Evolutionary conservation across 1,140 invertebrate genomes (phyloP), one percentile per base, ranked within the genome.

Genomic region (Trachymyrmex septentrionalis): DNA sequence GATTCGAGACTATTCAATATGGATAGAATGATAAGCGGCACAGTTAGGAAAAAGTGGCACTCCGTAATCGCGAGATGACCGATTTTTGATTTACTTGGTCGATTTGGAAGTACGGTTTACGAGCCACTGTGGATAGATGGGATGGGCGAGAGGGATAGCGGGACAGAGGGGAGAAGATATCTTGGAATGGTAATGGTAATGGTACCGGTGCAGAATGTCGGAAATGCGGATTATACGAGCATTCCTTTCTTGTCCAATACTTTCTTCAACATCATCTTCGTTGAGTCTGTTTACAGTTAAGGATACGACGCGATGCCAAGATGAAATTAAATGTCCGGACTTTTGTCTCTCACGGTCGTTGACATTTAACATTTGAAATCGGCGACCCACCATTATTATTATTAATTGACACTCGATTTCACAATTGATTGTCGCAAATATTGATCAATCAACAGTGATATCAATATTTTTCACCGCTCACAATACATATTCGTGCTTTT

Each of bases 221-320:
- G 59, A 87, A 90, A 88, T 78, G 88, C 86, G 82, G 76, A 85
- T 89, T 89, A 85, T 90, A 90, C 85, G 88, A 89, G 85, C 71
- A 55, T 91, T 86, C 87, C 82, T 92, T 93, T 92, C 92, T 93
- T 92, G 89, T 87, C 71, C 66, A 86, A 78, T 81, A 84, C 44
- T 72, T 59, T 78, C 63, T 64, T 78, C 55, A 61, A 66, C 66
- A 57, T 87, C 64, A 30, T 71, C 78, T 85, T 73, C 87, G 48
- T 87, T 86, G 66, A 66, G 64, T 86, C 66, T 50, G 73, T 92
- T 90, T 92, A 93, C 92, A 93, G 91, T 93, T 93, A 93, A 93
- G 85, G 87, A 89, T 85, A 89, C 85, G 86, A 76, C 64, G 73
- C 53, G 66, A 53, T 14, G 27, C 30, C 55, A 67, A 19, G 84